Base-by-base conservation (phyloP, 92 coral and sea anemone genomes). In the Pocillopora meandrina region DNA sequence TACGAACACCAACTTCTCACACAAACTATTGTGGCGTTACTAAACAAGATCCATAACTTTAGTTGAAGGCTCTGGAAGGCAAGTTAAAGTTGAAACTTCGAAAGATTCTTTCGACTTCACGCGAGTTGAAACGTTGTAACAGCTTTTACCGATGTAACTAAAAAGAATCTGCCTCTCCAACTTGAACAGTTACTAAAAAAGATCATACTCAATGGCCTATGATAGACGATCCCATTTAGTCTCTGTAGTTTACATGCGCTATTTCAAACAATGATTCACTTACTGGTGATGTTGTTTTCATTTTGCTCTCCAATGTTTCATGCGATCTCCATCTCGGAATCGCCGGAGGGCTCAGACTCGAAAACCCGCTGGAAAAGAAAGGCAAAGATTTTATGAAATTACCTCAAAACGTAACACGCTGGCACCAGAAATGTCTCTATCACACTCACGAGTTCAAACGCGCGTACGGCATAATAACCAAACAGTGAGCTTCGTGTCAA, bases 261-360 rank as follows among this genome's bases (percentile, higher is more conserved):
- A 71, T 58, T 81, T 34, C 59, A 17, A 71, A 81, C 85, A 81
- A 81, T 81, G 16, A 69, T 20, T 70, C 71, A 83, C 86, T 83
- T 83, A 83, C 86, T 15, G 86, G 49, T 73, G 86, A 63, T 73
- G 86, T 83, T 83, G 86, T 83, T 74, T 83, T 83, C 86, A 83
- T 83, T 75, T 73, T 83, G 80, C 56, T 74, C 73, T 83, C 80
- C 80, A 83, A 31, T 56, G 80, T 57, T 64, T 83, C 86, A 7
- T 83, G 80, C 16, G 86, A 83, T 34, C 86, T 73, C 86, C 86
- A 83, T 83, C 86, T 47, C 49, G 85, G 36, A 18, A 83, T 74
- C 18, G 86, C 26, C 65, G 80, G 86, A 49, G 86, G 80, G 72
- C 86, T 83, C 16, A 83, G 61, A 63, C 56, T 63, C 19, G 79